These are phyloP conservation scores for Drosophila bunnanda DNA, from an alignment of 2,888 invertebrate genomes.

Conservation along the genomic window DNA sequence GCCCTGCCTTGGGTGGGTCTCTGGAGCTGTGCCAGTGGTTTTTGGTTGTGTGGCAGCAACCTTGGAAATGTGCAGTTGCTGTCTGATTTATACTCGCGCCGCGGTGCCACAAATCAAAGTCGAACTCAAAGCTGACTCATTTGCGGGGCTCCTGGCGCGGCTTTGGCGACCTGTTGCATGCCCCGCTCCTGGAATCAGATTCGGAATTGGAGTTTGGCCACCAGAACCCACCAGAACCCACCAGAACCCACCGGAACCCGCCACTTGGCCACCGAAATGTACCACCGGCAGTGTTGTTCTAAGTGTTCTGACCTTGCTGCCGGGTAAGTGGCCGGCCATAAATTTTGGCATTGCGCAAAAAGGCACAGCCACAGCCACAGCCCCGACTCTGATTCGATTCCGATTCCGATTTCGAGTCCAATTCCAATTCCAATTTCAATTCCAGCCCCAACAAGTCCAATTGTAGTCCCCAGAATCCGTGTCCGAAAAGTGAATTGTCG, in stretches of 20 bases:
- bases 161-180: slow-evolving; percentile 35
- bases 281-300: slow-evolving; percentile 31
- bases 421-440: slow-evolving; percentile 28
- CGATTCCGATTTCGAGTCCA: slow-evolving; percentile 54
- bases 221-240: background rate
- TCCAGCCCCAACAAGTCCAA: slow-evolving; percentile 19
- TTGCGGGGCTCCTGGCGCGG: slow-evolving; percentile 30
- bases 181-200: slow-evolving; percentile 33
- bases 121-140: slow-evolving; percentile 67
- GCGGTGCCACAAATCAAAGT: slow-evolving; percentile 74
- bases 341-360: slow-evolving; percentile 74
- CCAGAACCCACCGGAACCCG: slow-evolving; percentile 11
- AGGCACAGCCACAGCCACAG: slow-evolving; percentile 23
- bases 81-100: slow-evolving; percentile 64
- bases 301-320: slow-evolving; percentile 77
- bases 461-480: slow-evolving; percentile 38
- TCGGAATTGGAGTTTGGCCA: background rate
- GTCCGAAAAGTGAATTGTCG: slow-evolving; percentile 75
- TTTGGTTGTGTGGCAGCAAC: slow-evolving; percentile 45
- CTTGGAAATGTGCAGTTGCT: slow-evolving; percentile 71
- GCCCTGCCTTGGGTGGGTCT: slow-evolving; percentile 27
- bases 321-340: slow-evolving; percentile 69
- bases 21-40: background rate
- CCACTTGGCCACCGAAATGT: slow-evolving; percentile 1
- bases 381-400: slow-evolving; percentile 51